Evolutionary conservation across 2,797 vertebrate species (phyloP).

Genomic region (Leuciscus waleckii): DNA sequence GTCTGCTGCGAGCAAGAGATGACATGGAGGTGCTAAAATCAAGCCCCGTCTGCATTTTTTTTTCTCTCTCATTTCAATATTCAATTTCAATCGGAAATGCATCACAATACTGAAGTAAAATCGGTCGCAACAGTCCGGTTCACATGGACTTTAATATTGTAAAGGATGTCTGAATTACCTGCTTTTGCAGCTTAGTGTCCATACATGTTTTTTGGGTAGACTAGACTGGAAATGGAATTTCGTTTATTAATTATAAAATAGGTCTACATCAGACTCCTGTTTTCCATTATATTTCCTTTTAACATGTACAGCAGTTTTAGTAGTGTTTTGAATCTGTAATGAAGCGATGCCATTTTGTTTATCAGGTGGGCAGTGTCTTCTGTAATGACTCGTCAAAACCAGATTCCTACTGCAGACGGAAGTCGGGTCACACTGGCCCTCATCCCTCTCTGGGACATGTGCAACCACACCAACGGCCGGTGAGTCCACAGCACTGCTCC

Average conservation of each 20-base stretch:
- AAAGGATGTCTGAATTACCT: not conserved
- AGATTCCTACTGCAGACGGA: slow-evolving; percentile 97
- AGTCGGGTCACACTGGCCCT: slow-evolving; percentile 93
- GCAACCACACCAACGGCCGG: slow-evolving; percentile 97
- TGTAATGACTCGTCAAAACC: slow-evolving; percentile 98
- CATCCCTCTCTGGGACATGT: slow-evolving; percentile 99
- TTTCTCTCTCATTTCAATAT: not conserved
- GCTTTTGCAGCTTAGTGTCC: not conserved
- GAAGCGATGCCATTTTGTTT: not conserved
- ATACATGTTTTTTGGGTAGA: not conserved
- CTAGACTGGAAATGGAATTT: not conserved
- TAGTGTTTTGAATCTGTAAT: not conserved
- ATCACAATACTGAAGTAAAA: not conserved
- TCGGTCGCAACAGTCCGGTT: not conserved
- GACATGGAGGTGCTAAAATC: too few species aligned
- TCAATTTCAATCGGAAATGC: not conserved
- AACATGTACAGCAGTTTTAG: not conserved
- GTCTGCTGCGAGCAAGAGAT: not conserved
- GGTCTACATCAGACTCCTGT: not conserved
- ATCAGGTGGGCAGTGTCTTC: slow-evolving; percentile 96
- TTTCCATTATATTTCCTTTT: not conserved
- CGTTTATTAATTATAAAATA: not conserved
- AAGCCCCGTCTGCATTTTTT: too few species aligned
- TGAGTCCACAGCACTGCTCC: slow-evolving; percentile 66
- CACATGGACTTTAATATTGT: not conserved